Base-by-base conservation (phyloP, 2,113 vertebrate species). In the Scartelaos histophorus region DNA sequence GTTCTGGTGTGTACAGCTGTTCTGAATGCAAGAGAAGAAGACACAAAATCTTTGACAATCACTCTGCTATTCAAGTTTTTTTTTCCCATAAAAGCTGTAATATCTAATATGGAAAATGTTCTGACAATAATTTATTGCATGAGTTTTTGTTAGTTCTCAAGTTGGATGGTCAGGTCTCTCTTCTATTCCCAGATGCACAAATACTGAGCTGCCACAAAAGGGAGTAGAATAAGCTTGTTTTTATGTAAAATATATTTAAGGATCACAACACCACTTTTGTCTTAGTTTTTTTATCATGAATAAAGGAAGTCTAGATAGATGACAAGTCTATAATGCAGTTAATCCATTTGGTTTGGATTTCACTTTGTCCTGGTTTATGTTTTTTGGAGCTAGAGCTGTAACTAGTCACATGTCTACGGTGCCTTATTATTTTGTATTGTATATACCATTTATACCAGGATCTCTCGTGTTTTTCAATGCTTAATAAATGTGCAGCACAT, bases 221-320 rank as follows among this genome's bases (percentile, higher is more conserved):
- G 82, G 84, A 90, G 83, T 38, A 76, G 75, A 84, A 76, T 75
- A 78, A 79, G 73, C 69, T 89, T 85, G 75, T 93, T 91, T 93
- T 93, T 94, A 92, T 87, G 86, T 92, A 87, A 93, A 90, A 92
- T 93, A 92, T 91, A 92, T 93, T 93, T 93, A 92, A 93, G 91
- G 65, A 79, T 88, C 82, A 87, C 87, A 85, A 81, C 88, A 92
- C 92, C 93, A 93, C 92, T 92, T 90, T 92, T 92, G 92, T 93
- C 91, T 91, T 91, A 92, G 82, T 66, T 90, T 87, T 91, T 89
- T 88, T n/a, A n/a, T 76, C 76, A 79, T 85, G 88, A 90, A 89
- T 90, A 86, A 92, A 88, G 82, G 88, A 81, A 75, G 69, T 84
- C 56, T 16, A 68, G 54, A 80, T 65, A 82, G 66, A 80, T 77